These are phyloP conservation scores for Pipistrellus pygmaeus DNA, from an alignment of 2,797 vertebrate species.

Conservation along the genomic window DNA sequence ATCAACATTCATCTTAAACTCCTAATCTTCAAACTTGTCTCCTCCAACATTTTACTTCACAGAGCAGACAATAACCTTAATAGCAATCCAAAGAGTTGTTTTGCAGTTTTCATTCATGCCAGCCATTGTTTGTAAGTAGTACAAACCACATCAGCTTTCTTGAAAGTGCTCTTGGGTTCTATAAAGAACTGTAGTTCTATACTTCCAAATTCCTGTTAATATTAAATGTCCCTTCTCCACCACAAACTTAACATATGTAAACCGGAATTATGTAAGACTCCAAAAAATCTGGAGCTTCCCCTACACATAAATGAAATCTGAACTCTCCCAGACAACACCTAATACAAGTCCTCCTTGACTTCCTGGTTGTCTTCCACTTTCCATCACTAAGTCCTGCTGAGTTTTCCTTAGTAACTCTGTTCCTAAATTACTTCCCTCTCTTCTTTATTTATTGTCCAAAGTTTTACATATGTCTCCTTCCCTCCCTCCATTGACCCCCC, in stretches of 20 bases:
- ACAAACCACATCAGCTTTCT: conserved; percentile 31
- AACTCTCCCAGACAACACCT: conserved; percentile 32
- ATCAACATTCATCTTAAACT: conserved; percentile 49
- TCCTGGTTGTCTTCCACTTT: background rate
- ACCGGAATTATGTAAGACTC: background rate
- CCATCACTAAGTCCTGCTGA: conserved; percentile 19
- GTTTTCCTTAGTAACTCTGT: background rate
- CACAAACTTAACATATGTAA: conserved; percentile 24
- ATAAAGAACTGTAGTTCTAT: conserved; percentile 32
- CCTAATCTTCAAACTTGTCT: conserved; percentile 14
- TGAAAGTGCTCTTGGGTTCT: conserved; percentile 53
- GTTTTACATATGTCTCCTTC: background rate
- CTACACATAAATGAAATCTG: conserved; percentile 15
- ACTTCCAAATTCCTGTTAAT: conserved; percentile 7
- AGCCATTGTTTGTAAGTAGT: background rate
- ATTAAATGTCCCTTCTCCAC: background rate
- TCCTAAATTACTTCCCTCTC: background rate
- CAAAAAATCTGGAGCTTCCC: background rate
- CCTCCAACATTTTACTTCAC: conserved; percentile 28
- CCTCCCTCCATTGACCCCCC: no score
- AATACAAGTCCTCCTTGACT: background rate
- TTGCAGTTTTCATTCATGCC: conserved; percentile 19
- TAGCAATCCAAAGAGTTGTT: background rate
- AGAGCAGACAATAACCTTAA: background rate
- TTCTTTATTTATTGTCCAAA: background rate